These are phyloP conservation scores for Zoanthus sansibaricus DNA, from an alignment of 92 coral and sea anemone species.

Conservation along the genomic window DNA sequence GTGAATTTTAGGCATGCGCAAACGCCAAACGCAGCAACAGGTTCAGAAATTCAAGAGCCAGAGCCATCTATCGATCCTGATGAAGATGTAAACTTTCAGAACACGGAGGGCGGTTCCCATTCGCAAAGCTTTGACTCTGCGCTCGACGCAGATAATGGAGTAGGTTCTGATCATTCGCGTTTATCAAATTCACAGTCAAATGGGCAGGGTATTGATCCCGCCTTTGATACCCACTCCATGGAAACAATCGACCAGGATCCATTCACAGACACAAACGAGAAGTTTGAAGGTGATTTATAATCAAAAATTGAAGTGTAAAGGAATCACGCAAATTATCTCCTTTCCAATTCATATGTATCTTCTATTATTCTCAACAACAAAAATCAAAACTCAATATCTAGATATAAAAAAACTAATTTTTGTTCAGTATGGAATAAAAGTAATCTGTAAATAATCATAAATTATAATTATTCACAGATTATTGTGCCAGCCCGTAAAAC, in stretches of 20 bases:
- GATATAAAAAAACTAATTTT: no score
- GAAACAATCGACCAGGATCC: slow-evolving; percentile 29
- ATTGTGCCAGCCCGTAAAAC: no score
- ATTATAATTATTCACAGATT: no score
- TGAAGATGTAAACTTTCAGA: background rate
- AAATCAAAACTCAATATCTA: background rate
- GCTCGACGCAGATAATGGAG: background rate
- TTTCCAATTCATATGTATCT: background rate
- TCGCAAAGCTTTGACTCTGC: background rate
- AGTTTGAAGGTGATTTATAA: slow-evolving; percentile 34
- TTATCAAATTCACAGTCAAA: background rate
- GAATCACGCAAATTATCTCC: background rate
- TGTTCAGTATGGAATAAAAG: no score
- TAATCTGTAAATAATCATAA: no score
- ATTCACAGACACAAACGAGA: slow-evolving; percentile 30
- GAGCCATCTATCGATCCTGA: slow-evolving; percentile 4
- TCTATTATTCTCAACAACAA: background rate
- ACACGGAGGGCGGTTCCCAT: background rate
- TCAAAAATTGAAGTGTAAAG: background rate
- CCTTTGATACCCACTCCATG: slow-evolving; percentile 19
- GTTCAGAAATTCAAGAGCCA: background rate
- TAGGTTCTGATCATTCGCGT: slow-evolving; percentile 20
- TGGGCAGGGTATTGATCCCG: slow-evolving; percentile 35
- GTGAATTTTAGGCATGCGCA: slow-evolving; percentile 17
- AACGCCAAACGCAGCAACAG: background rate